Evolutionary conservation across 2,797 vertebrate genomes (phyloP).

Genomic region (Crocidura indochinensis): DNA sequence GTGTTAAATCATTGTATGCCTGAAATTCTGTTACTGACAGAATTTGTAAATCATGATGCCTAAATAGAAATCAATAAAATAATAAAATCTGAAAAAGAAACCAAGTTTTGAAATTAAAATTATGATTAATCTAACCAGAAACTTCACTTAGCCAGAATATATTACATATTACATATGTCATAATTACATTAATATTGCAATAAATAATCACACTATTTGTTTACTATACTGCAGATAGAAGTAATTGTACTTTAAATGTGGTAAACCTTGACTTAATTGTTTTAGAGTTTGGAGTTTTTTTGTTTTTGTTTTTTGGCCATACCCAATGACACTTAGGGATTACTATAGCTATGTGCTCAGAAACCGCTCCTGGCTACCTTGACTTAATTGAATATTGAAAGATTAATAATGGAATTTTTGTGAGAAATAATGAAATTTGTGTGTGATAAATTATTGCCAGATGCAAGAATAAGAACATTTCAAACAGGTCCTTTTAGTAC

Average conservation of each 20-base stretch:
- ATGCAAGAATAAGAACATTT: conserved; percentile 75
- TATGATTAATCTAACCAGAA: conserved; percentile 17
- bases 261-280: conserved; percentile 59
- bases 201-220: not conserved
- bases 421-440: conserved; percentile 58
- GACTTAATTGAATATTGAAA: conserved; percentile 69
- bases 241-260: conserved; percentile 52
- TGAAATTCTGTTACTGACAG: too few relatives aligned
- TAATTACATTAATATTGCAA: too few relatives aligned
- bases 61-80: too few relatives aligned
- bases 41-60: too few relatives aligned
- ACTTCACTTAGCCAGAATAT: conserved; percentile 45
- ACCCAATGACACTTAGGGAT: too few relatives aligned
- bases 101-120: conserved; percentile 32
- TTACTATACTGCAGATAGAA: not conserved
- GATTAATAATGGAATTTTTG: conserved; percentile 69
- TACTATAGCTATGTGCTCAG: too few relatives aligned
- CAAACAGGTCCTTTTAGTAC: conserved; percentile 79
- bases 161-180: not conserved
- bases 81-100: too few relatives aligned
- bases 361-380: not conserved
- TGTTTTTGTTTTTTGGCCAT: too few relatives aligned
- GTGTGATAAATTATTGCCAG: conserved; percentile 67
- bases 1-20: too few relatives aligned
- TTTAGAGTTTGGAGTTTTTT: too few relatives aligned